phyloP scores from a whole-genome alignment of 2,113 vertebrate species.

The Thymallus thymallus region DNA sequence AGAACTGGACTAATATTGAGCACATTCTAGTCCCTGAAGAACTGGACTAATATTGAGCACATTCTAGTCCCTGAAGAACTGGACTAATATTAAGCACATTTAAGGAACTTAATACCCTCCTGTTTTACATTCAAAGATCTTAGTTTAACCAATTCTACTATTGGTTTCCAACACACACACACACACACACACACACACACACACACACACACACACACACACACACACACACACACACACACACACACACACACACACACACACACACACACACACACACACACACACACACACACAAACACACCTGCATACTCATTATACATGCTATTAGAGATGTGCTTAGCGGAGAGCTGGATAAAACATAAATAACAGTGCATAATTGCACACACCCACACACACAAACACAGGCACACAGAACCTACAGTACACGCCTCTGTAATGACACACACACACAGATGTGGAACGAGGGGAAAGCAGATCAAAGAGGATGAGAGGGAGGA shows the following conservation, averaged over 20 bases:
- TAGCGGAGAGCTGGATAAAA: neutral
- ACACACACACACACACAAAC: conserved; percentile 3
- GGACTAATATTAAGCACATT: too few species aligned
- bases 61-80: too few species aligned
- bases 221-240: conserved; percentile 6
- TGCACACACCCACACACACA: neutral
- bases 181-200: conserved; percentile 7
- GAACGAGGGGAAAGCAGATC: neutral
- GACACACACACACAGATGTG: neutral
- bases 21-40: too few species aligned
- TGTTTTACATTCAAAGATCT: too few species aligned
- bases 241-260: conserved; percentile 6
- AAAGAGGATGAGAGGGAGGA: neutral
- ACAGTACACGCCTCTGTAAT: neutral
- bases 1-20: too few species aligned
- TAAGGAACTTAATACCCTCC: too few species aligned
- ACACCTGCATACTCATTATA: neutral
- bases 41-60: too few species aligned
- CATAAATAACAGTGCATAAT: neutral
- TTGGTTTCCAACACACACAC: neutral
- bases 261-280: conserved; percentile 6
- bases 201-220: conserved; percentile 5
- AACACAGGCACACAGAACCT: neutral
- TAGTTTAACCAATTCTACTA: too few species aligned
- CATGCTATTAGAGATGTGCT: neutral